Evolutionary conservation across 2,113 vertebrate genomes (phyloP).

Genomic region (Chascanopsetta lugubris): DNA sequence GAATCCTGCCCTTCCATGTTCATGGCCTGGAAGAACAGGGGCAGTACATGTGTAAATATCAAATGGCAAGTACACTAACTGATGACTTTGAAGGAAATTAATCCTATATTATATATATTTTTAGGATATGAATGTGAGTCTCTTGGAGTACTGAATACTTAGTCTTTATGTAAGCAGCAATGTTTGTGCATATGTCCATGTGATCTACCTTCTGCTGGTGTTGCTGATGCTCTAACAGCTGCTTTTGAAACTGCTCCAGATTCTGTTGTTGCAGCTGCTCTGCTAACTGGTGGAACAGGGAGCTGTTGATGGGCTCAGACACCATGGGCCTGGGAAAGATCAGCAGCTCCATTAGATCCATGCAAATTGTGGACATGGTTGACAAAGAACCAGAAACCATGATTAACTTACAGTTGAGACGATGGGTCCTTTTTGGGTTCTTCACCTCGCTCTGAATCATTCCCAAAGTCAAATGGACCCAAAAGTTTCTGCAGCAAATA

Average conservation of each 20-base stretch:
- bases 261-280: slow-evolving; percentile 98
- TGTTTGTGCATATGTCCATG: not conserved
- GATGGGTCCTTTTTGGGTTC: slow-evolving; percentile 93
- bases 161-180: too few relatives aligned
- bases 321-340: slow-evolving; percentile 87
- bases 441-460: slow-evolving; percentile 89
- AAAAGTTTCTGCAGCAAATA: slow-evolving; percentile 88
- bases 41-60: not conserved
- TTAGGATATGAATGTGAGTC: too few relatives aligned
- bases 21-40: slow-evolving; percentile 65
- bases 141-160: too few relatives aligned
- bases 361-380: not conserved
- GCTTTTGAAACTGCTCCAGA: slow-evolving; percentile 95
- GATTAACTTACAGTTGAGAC: slow-evolving; percentile 88
- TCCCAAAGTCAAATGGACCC: slow-evolving; percentile 97
- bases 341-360: slow-evolving; percentile 20
- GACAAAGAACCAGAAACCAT: slow-evolving; percentile 4
- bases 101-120: too few relatives aligned
- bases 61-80: too few relatives aligned
- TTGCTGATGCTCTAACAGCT: slow-evolving; percentile 90
- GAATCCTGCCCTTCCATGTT: slow-evolving; percentile 88
- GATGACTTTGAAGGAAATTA: too few relatives aligned
- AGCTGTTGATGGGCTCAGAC: slow-evolving; percentile 95
- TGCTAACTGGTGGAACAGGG: slow-evolving; percentile 96
- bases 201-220: slow-evolving; percentile 85